Conservation (phyloP, 2,888 invertebrate species). For the Ligdia adustata region DNA sequence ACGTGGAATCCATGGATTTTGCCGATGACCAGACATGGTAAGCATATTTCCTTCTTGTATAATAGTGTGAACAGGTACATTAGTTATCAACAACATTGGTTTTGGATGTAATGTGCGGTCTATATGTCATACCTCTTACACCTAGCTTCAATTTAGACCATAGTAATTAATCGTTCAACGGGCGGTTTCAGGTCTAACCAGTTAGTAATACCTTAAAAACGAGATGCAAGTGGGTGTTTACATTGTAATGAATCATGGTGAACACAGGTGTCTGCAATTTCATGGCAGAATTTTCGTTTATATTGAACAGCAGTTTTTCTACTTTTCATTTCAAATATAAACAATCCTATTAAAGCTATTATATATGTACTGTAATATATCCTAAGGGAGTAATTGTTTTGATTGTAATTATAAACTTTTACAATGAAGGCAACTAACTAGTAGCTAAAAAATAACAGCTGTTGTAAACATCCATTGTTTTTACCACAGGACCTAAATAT, state of each 20-base stretch:
- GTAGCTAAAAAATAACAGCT: too few relatives aligned
- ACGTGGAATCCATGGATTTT: slow-evolving; percentile 82
- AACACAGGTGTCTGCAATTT: slow-evolving; percentile 21
- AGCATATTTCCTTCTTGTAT: slow-evolving; percentile 42
- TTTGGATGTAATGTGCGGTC: slow-evolving; percentile 39
- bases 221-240: slow-evolving; percentile 26
- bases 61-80: slow-evolving; percentile 20
- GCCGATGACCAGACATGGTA: slow-evolving; percentile 85
- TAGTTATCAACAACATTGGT: neutral
- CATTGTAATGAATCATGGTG: slow-evolving; percentile 28
- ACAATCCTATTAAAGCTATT: too few relatives aligned
- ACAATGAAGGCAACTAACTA: too few relatives aligned
- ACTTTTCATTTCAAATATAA: too few relatives aligned
- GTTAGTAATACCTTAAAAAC: slow-evolving; percentile 25
- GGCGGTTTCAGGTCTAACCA: slow-evolving; percentile 45
- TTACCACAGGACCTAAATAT: too few relatives aligned
- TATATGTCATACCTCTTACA: slow-evolving; percentile 46
- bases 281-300: too few relatives aligned
- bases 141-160: slow-evolving; percentile 36
- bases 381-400: too few relatives aligned
- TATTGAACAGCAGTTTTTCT: too few relatives aligned
- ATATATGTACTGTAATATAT: too few relatives aligned
- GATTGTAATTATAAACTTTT: too few relatives aligned
- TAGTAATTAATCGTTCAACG: slow-evolving; percentile 35
- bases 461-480: too few relatives aligned